Conservation (phyloP, 1,140 invertebrate genomes). For the Achatina immaculata region DNA sequence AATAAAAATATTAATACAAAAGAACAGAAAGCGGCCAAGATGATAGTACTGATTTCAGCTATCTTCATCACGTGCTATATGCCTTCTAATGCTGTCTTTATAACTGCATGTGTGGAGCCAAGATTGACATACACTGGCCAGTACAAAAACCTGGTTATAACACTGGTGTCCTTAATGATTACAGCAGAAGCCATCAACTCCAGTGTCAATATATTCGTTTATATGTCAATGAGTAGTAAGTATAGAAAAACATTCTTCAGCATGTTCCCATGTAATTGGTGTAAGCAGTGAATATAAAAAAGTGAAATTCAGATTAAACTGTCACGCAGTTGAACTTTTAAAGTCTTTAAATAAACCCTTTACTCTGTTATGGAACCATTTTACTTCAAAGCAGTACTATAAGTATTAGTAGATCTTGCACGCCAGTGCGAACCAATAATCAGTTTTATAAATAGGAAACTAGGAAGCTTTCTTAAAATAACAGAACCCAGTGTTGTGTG, state of each 20-base stretch:
- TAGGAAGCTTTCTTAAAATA: too few species aligned
- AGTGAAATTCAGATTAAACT: too few species aligned
- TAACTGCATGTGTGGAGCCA: neutral
- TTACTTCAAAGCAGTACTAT: too few species aligned
- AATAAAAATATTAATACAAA: neutral
- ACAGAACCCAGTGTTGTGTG: too few species aligned
- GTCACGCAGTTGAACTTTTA: too few species aligned
- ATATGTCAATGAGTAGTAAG: neutral
- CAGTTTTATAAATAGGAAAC: too few species aligned
- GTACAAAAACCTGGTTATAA: neutral
- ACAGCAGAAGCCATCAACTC: neutral
- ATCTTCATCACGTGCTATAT: neutral
- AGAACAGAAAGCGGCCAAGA: neutral
- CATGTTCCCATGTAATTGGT: too few species aligned
- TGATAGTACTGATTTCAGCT: neutral
- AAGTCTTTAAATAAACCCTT: too few species aligned
- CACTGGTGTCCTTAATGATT: neutral
- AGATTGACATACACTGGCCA: neutral
- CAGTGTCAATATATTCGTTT: neutral
- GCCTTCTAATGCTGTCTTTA: neutral
- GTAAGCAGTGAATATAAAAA: too few species aligned
- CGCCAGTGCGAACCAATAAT: too few species aligned
- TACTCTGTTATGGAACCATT: too few species aligned
- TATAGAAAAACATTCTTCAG: neutral
- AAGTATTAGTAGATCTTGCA: too few species aligned